phyloP scores from a whole-genome alignment of 92 coral and sea anemone genomes.

The Siderastrea radians region DNA sequence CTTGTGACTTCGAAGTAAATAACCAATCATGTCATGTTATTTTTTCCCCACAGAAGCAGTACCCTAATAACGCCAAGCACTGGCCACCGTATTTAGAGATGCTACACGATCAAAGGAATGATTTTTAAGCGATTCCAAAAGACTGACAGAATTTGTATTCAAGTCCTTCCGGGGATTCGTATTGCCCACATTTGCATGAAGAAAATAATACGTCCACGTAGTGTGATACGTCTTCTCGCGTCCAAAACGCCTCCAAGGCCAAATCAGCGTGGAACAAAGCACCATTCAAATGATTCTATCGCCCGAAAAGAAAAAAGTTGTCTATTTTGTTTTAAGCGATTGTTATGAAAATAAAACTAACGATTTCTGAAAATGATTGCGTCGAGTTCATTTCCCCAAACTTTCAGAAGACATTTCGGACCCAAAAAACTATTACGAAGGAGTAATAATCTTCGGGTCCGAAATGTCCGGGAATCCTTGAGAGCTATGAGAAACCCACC shows the following conservation, averaged over 20 bases:
- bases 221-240: background rate
- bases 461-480: too few relatives aligned
- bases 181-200: slow-evolving; percentile 26
- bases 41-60: slow-evolving; percentile 13
- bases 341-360: slow-evolving; percentile 46
- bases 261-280: background rate
- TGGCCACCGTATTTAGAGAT: slow-evolving; percentile 24
- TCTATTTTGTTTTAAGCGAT: slow-evolving; percentile 41
- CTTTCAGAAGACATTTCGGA: background rate
- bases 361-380: slow-evolving; percentile 32
- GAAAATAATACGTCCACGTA: background rate
- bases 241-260: slow-evolving; percentile 1
- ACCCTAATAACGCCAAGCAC: slow-evolving; percentile 17
- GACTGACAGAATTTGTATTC: slow-evolving; percentile 14
- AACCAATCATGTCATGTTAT: background rate
- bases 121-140: slow-evolving; percentile 48
- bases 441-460: too few relatives aligned
- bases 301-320: slow-evolving; percentile 4
- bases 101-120: slow-evolving; percentile 37
- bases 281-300: slow-evolving; percentile 23
- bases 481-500: too few relatives aligned
- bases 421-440: too few relatives aligned
- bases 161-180: slow-evolving; percentile 28
- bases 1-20: background rate
- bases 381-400: background rate